Evolutionary conservation across 2,888 invertebrate genomes (phyloP).

Genomic region (Bellardia bayeri): DNA sequence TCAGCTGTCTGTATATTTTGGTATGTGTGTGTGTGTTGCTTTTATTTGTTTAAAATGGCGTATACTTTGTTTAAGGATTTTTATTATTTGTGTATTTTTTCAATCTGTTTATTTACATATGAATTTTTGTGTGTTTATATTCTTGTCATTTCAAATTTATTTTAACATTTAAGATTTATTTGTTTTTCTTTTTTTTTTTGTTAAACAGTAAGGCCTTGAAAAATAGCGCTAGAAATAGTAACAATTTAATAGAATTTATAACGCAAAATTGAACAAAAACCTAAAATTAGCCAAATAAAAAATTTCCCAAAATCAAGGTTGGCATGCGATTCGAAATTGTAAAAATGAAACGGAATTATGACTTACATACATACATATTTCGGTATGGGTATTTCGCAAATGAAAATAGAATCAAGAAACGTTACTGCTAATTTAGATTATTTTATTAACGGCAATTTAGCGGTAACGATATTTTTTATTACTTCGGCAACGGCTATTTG

Average conservation of each 20-base stretch:
- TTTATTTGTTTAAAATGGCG: conserved; percentile 33
- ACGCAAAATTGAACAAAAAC: no score
- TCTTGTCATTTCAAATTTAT: conserved; percentile 48
- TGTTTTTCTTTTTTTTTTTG: background rate
- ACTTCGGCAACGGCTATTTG: no score
- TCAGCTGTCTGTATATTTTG: background rate
- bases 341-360: no score
- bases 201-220: background rate
- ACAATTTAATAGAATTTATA: background rate
- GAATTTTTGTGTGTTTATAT: conserved; percentile 61
- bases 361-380: no score
- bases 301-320: no score
- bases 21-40: background rate
- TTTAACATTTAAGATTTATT: conserved; percentile 48
- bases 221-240: background rate
- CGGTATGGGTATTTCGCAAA: no score
- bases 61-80: background rate
- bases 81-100: conserved; percentile 25
- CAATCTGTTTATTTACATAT: conserved; percentile 67
- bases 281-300: no score
- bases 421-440: no score
- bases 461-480: no score
- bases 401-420: no score
- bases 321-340: no score
- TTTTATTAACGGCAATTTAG: no score